Evolutionary conservation across 2,888 invertebrate genomes (phyloP), one percentile per base, ranked within the genome.

Genomic region (Linhomoeus sp.): DNA sequence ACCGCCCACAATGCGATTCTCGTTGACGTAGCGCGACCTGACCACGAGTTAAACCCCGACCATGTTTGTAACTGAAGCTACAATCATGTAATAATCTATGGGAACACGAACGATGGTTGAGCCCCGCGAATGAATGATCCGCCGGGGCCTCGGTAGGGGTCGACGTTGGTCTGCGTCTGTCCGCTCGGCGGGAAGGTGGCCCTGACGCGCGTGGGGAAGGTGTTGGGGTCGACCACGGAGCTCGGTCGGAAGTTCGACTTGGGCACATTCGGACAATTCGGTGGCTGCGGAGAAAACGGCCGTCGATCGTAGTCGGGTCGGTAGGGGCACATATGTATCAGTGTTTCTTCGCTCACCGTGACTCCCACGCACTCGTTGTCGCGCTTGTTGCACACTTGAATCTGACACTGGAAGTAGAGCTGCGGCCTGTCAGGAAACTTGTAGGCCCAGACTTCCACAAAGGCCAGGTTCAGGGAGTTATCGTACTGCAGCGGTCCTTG

Each of bases 321-420:
- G n/a, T n/a, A 37, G 24, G 22, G 14, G 15, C 40, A 2, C 3
- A 41, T 20, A 26, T 14, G 24, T 39, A 23, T 25, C 47, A 20
- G 39, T 24, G n/a, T 1, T 1, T 19, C 3, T 3, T 41, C 2
- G 17, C 44, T 43, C 51, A 58, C 58, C 41, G 57, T 54, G 41
- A 60, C 51, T 19, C 58, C 61, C 17, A 51, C 45, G 53, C 61
- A 61, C 36, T 60, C 58, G 37, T 56, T 54, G 33, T 55, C 56
- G n/a, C 50, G 45, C 38, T 58, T 58, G 44, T 55, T 58, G 52
- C 61, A 61, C 14, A 56, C 46, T 41, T 58, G 53, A 24, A 61
- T 58, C 45, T 61, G 59, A 40, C 61, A 61, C 9, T 55, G 53
- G 49, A 61, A 61, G 35, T 52, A 54, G 41, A 61, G 49, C 29